These are phyloP conservation scores for Euleptes europaea DNA, from an alignment of 2,113 vertebrate genomes.

Conservation along the genomic window DNA sequence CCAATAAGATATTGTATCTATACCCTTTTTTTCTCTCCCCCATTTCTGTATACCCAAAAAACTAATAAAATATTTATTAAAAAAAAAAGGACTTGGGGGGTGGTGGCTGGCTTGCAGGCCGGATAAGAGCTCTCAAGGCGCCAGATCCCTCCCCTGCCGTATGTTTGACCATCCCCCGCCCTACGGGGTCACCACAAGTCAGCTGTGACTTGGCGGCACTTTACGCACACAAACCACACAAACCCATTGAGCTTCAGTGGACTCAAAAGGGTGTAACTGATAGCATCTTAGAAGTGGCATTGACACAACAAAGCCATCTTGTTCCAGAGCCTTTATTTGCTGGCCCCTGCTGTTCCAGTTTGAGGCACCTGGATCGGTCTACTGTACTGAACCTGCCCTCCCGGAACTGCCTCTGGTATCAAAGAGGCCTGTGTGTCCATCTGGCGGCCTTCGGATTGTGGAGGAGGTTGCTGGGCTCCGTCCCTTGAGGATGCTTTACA, in stretches of 20 bases:
- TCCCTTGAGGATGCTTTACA: not conserved
- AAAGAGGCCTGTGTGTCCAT: not conserved
- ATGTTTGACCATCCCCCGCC: too few species aligned
- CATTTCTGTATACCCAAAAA: too few species aligned
- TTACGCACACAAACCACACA: not conserved
- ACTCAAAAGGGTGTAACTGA: not conserved
- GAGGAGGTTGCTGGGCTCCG: not conserved
- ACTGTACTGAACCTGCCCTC: not conserved
- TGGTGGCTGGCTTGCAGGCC: too few species aligned
- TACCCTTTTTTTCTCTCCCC: too few species aligned
- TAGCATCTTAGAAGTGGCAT: not conserved
- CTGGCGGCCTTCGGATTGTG: not conserved
- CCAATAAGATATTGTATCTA: too few species aligned
- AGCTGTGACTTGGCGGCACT: not conserved
- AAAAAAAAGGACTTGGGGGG: too few species aligned
- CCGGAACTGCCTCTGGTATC: not conserved
- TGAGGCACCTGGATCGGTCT: not conserved
- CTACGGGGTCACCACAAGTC: too few species aligned
- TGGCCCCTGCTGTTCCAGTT: not conserved
- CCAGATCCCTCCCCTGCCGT: too few species aligned
- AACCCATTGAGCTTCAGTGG: too few species aligned
- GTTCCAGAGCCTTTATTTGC: not conserved
- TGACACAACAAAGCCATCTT: not conserved
- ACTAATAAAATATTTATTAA: too few species aligned
- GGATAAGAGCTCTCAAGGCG: too few species aligned